Conservation (phyloP, 2,113 vertebrate genomes). For the Loxodonta africana region DNA sequence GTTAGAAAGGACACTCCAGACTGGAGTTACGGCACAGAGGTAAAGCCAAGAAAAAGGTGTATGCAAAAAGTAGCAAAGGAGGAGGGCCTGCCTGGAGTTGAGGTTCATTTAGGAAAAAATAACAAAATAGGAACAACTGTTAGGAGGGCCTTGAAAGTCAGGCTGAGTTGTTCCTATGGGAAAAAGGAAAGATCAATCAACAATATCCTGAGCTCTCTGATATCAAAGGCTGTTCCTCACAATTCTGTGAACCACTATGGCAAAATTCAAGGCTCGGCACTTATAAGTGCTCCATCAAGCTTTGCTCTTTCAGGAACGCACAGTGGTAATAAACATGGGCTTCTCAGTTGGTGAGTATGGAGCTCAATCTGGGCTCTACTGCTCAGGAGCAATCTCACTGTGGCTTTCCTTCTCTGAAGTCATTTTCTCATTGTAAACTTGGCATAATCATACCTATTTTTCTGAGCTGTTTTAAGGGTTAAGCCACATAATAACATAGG, state of each 20-base stretch:
- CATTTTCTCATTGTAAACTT: background rate
- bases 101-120: background rate
- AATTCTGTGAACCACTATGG: background rate
- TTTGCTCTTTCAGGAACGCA: background rate
- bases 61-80: background rate
- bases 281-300: rapidly evolving
- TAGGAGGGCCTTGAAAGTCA: background rate
- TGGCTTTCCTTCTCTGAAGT: background rate
- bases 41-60: background rate
- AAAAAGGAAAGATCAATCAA: background rate
- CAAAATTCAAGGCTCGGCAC: background rate
- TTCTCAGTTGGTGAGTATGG: background rate
- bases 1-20: background rate
- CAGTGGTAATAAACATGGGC: background rate
- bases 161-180: background rate
- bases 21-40: background rate
- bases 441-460: background rate
- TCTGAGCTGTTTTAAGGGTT: background rate
- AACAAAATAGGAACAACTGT: background rate
- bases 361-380: background rate
- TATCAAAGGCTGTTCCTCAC: background rate
- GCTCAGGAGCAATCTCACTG: background rate
- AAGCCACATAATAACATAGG: background rate
- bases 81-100: background rate
- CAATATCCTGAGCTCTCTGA: background rate